A percentile compares a stretch with the other conserved stretches of the same genome.
Conservation (phyloP, 2,888 invertebrate species). For the Ormyrus nitidulus region DNA sequence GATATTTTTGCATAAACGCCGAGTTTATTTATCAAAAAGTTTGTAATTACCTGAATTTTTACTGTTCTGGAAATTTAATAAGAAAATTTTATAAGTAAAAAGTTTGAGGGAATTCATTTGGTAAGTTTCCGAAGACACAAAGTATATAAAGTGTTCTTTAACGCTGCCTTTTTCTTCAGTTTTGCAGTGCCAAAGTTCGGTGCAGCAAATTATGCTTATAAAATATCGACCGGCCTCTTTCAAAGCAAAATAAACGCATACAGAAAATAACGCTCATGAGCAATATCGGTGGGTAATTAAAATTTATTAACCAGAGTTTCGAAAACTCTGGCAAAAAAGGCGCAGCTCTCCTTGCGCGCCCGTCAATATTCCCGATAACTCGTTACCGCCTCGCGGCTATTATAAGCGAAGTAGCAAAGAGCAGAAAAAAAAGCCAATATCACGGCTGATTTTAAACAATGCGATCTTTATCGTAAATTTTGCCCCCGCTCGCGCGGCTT, state of each 20-base stretch:
- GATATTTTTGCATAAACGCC: neutral
- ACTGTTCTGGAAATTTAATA: too few relatives aligned
- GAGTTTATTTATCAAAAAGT: too few relatives aligned
- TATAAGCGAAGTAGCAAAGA: slow-evolving; percentile 22
- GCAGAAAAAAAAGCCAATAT: slow-evolving; percentile 1
- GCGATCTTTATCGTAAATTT: slow-evolving; percentile 50
- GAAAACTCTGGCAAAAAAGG: slow-evolving; percentile 6
- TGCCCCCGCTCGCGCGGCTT: neutral
- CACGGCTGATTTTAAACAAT: slow-evolving; percentile 42
- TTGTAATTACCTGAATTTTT: too few relatives aligned
- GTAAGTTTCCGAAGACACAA: too few relatives aligned
- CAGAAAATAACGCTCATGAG: slow-evolving; percentile 18
- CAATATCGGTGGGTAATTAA: slow-evolving; percentile 32
- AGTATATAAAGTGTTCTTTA: too few relatives aligned
- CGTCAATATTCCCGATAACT: slow-evolving; percentile 41
- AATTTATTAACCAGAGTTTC: slow-evolving; percentile 25
- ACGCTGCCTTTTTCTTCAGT: too few relatives aligned
- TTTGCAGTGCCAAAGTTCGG: too few relatives aligned
- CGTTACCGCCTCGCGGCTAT: slow-evolving; percentile 12
- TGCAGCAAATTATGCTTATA: too few relatives aligned
- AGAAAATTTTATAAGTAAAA: too few relatives aligned
- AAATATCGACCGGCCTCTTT: too few relatives aligned
- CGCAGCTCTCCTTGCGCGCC: neutral
- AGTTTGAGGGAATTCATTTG: too few relatives aligned
- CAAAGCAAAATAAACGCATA: too few relatives aligned